A percentile compares a stretch with the other conserved stretches of the same genome.
Evolutionary conservation across 2,797 vertebrate species (phyloP).

Genomic region (Huso huso): DNA sequence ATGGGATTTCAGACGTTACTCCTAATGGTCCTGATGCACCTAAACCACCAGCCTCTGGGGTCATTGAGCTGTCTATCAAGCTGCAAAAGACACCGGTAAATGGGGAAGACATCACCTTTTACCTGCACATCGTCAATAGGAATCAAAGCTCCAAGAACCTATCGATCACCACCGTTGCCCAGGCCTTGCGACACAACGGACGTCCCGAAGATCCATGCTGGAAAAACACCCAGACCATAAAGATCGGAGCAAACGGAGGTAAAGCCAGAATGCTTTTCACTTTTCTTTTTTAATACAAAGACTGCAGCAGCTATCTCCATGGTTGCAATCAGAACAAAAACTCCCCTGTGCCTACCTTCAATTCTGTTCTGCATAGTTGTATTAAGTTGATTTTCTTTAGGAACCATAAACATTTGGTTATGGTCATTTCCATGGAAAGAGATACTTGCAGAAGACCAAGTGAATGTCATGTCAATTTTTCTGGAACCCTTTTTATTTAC

Average conservation of each 20-base stretch:
- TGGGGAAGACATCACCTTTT: conserved; percentile 46
- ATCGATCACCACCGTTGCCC: conserved; percentile 41
- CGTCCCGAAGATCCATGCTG: conserved; percentile 33
- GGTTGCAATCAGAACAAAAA: conserved; percentile 2
- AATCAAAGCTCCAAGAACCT: conserved; percentile 29
- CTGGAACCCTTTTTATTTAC: not conserved
- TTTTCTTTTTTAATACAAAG: not conserved
- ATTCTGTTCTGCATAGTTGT: not conserved
- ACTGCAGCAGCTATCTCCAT: not conserved
- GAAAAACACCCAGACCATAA: conserved; percentile 33
- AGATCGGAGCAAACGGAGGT: conserved; percentile 52
- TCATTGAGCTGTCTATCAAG: conserved; percentile 30
- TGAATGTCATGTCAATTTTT: too few species aligned
- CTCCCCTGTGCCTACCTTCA: not conserved
- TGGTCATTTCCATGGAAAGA: too few species aligned
- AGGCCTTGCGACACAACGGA: conserved; percentile 59
- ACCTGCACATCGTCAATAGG: conserved; percentile 43
- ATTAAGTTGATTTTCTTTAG: not conserved
- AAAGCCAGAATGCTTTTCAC: conserved; percentile 8
- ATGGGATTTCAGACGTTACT: not conserved
- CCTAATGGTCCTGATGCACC: conserved; percentile 7
- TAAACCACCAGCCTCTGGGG: conserved; percentile 20
- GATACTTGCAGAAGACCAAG: too few species aligned
- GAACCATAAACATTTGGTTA: too few species aligned
- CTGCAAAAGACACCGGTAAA: conserved; percentile 35